Conservation (phyloP, 2,797 vertebrate species). For the Poliocrania exsul region DNA sequence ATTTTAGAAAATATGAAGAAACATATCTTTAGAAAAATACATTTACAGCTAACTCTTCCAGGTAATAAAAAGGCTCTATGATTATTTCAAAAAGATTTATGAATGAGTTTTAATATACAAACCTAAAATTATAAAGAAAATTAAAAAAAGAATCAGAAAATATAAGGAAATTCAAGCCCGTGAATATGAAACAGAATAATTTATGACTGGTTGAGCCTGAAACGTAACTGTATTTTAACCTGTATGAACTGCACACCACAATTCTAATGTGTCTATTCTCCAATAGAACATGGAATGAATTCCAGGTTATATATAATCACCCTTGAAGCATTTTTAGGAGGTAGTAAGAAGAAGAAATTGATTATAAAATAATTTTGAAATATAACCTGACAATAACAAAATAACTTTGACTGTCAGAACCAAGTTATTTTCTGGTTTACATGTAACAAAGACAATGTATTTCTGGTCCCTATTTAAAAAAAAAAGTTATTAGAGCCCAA, state of each 20-base stretch:
- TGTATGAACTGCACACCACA: neutral
- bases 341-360: neutral
- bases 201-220: neutral
- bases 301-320: neutral
- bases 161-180: neutral
- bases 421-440: neutral
- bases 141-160: neutral
- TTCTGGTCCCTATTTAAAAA: neutral
- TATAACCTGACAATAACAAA: neutral
- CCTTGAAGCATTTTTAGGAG: neutral
- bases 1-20: neutral
- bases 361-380: constrained; percentile 1
- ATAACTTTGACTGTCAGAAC: neutral
- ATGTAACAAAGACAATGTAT: neutral
- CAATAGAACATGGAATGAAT: neutral
- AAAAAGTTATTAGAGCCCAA: neutral
- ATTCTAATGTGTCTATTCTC: neutral
- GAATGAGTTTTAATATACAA: neutral
- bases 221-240: neutral
- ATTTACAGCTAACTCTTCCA: neutral
- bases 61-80: neutral
- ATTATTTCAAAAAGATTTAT: neutral
- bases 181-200: constrained; percentile 28
- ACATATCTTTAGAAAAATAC: neutral
- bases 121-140: neutral